Evolutionary conservation across 2,797 vertebrate genomes (phyloP).

Genomic region (Dicrostonyx torquatus): DNA sequence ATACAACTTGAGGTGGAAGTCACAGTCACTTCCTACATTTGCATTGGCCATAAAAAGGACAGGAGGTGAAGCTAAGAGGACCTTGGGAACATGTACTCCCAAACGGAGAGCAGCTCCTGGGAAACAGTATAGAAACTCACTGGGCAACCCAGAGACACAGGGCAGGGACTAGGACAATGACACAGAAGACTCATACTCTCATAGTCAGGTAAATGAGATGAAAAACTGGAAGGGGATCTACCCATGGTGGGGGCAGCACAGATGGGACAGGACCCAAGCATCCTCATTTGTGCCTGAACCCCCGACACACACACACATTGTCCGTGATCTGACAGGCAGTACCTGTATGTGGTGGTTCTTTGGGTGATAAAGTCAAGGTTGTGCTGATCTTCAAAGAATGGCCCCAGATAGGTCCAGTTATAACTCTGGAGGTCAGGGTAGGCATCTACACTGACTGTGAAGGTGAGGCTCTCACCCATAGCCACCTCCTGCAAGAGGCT

Average conservation of each 20-base stretch:
- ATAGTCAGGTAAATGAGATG: background rate
- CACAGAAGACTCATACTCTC: background rate
- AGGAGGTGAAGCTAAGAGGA: background rate
- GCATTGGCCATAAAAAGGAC: background rate
- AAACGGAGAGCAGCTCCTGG: background rate
- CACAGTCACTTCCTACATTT: background rate
- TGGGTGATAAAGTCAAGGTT: background rate
- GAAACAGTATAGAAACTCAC: background rate
- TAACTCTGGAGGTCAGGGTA: constrained; percentile 89
- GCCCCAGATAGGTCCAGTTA: constrained; percentile 82
- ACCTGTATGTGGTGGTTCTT: constrained; percentile 77
- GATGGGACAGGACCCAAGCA: background rate
- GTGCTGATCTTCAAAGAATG: constrained; percentile 55
- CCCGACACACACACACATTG: background rate
- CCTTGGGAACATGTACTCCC: background rate
- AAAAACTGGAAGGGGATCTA: background rate
- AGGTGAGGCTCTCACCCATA: constrained; percentile 88
- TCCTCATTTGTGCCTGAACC: background rate
- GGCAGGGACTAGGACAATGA: background rate
- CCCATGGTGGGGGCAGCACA: background rate
- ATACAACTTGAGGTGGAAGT: background rate
- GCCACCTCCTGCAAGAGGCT: constrained; percentile 86
- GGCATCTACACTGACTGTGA: constrained; percentile 90
- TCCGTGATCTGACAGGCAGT: background rate
- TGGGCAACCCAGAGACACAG: background rate